Evolutionary conservation across 2,113 vertebrate species (phyloP), one percentile per base, ranked within the genome.

Genomic region (Ciconia stormi): DNA sequence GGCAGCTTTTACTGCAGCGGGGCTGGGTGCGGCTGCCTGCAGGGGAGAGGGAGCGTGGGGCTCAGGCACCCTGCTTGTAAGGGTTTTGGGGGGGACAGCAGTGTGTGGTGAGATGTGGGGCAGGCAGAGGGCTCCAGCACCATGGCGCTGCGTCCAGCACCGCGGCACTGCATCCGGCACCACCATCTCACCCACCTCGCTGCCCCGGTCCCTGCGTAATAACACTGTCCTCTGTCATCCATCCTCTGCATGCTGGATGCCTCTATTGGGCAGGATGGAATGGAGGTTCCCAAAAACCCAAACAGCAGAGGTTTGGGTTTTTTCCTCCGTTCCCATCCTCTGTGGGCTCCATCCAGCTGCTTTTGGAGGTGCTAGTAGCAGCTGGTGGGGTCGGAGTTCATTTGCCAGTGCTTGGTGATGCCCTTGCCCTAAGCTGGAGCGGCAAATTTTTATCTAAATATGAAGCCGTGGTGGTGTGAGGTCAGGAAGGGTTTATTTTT

Each of bases 71-170:
- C 40, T 22, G 12, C 8, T 17, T 61, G 5, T 30, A 26, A 74
- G 34, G 42, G 76, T 49, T 86, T 50, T 0, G 5, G 8, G 32
- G n/a, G 53, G 22, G 6, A 14, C 70, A 59, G 56, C 52, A n/a
- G n/a, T 12, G 2, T 1, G 4, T 25, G 25, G 13, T 49, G 27
- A 20, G 50, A 40, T 34, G 34, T 34, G 29, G 52, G 36, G 38
- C 61, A 52, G 36, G 11, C 46, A 42, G 20, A 50, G 2, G 4
- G 11, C 26, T 67, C 22, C 2, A 11, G 6, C 58, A 38, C 10
- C 0, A 0, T 2, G 6, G 3, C 11, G 13, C 16, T 5, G 5
- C 17, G 5, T 65, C 50, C 2, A 3, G 50, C 59, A 26, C 25
- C 0, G 0, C 2, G 6, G 3, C 11, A 15, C 16, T 5, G 5